Base-by-base conservation (phyloP, 2,113 vertebrate genomes). In the Scophthalmus maximus region DNA sequence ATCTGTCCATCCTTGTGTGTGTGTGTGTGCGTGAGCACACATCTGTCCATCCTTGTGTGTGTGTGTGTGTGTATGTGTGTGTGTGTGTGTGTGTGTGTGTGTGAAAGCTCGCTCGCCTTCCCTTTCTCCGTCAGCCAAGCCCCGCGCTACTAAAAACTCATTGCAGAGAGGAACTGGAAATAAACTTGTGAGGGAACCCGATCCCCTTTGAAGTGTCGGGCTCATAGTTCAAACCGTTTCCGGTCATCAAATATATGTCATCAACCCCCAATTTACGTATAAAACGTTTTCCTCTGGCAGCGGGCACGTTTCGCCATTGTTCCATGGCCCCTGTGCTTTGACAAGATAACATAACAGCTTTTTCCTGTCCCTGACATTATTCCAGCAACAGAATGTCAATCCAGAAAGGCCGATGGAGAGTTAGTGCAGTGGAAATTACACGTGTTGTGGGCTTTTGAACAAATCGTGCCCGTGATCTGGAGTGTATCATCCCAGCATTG, bases 161-260 rank as follows among this genome's bases (percentile, higher is more conserved):
- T 68, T 66, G 82, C 87, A 78, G 56, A 80, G 78, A 82, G 74
- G 79, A 83, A 78, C 76, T 79, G 80, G 79, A 89, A 90, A 90
- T 90, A 82, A 89, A 85, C 84, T 87, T 68, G 55, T 52, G 81
- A 83, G 79, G 88, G 85, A 92, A 91, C 67, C 25, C 22, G 49
- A 87, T 87, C 71, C 46, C n/a, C 87, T 92, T 90, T 91, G 90
- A 92, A 87, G 89, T 64, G 60, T 68, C 56, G 34, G 53, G 27
- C 76, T 68, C 27, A 15, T 60, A 81, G 85, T 63, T 88, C 70
- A 83, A 82, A 86, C 69, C 36, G 49, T 73, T 84, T 79, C 74
- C 53, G 73, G 77, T 84, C 87, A 87, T 89, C 82, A 82, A 84
- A 77, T 71, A 75, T 47, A 58, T 88, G 87, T 87, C 88, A 88